Evolutionary conservation across 2,797 vertebrate species (phyloP).

Genomic region (Microctenopoma steveboyesi): DNA sequence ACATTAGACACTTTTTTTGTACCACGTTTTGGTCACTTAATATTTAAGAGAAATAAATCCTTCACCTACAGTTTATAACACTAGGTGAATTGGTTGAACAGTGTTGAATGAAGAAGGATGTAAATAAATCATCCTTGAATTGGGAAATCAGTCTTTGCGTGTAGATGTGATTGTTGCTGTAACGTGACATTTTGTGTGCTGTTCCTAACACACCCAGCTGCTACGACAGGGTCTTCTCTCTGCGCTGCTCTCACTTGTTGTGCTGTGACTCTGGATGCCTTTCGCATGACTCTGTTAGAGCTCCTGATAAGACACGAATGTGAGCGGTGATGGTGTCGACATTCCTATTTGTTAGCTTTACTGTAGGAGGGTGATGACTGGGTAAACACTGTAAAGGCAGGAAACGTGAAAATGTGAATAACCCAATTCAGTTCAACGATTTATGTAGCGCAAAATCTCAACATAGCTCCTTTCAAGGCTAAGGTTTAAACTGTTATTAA

Average conservation of each 20-base stretch:
- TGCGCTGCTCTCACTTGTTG: constrained; percentile 66
- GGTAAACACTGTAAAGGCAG: background rate
- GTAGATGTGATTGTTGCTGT: background rate
- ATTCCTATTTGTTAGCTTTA: background rate
- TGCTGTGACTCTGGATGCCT: constrained; percentile 55
- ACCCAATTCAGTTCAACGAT: no score
- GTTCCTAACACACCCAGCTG: constrained; percentile 39
- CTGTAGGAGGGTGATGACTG: background rate
- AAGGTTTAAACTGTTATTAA: no score
- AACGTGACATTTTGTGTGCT: constrained; percentile 12
- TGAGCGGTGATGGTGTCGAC: constrained; percentile 3
- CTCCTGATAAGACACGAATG: constrained; percentile 37
- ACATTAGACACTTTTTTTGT: no score
- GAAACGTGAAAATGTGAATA: background rate
- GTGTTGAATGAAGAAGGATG: no score
- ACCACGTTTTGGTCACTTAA: no score
- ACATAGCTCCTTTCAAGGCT: no score
- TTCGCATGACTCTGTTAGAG: constrained; percentile 52
- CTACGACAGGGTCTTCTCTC: constrained; percentile 21
- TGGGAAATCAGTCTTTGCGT: no score
- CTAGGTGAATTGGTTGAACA: no score
- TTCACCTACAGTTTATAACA: no score
- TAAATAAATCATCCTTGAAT: no score
- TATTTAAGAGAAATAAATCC: no score
- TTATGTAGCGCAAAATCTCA: no score